Conservation (phyloP, 2,888 invertebrate species). For the Urechis unicinctus region DNA sequence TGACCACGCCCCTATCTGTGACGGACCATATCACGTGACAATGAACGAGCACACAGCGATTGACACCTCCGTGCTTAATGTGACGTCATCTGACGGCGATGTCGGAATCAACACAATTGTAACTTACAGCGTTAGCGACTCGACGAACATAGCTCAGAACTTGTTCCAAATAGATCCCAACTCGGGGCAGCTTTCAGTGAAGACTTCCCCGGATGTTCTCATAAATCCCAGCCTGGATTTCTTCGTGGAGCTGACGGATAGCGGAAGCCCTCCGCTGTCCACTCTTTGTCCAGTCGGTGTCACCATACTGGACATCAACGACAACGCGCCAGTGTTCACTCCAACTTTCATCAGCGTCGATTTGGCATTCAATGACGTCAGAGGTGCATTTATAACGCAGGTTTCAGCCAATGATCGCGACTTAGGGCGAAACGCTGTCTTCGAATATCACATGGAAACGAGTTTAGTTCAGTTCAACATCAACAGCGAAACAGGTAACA, state of each 20-base stretch:
- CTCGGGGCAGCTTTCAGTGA: slow-evolving; percentile 23
- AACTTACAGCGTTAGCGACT: slow-evolving; percentile 18
- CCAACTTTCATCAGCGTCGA: slow-evolving; percentile 1
- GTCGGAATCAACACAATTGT: slow-evolving; percentile 26
- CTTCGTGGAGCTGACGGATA: slow-evolving; percentile 26
- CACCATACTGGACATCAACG: slow-evolving; percentile 3
- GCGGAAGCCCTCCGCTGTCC: slow-evolving; percentile 23
- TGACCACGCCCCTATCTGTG: slow-evolving; percentile 29
- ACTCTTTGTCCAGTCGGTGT: slow-evolving; percentile 24
- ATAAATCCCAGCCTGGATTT: slow-evolving; percentile 21
- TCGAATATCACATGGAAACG: slow-evolving; percentile 23
- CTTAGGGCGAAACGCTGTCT: slow-evolving; percentile 24
- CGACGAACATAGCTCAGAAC: background rate
- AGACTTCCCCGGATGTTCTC: slow-evolving; percentile 27
- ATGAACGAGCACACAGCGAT: background rate
- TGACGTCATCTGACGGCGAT: slow-evolving; percentile 30
- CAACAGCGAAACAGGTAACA: slow-evolving; percentile 7
- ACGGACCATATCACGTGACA: background rate
- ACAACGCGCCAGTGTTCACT: slow-evolving; percentile 7
- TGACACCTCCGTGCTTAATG: background rate
- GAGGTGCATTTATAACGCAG: background rate
- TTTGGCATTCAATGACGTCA: background rate
- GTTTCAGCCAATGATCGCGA: slow-evolving; percentile 33
- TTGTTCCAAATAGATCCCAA: slow-evolving; percentile 19
- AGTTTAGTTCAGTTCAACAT: slow-evolving; percentile 6